Evolutionary conservation across 2,888 invertebrate species (phyloP), one percentile per base, ranked within the genome.

Genomic region (Eupithecia abbreviata): DNA sequence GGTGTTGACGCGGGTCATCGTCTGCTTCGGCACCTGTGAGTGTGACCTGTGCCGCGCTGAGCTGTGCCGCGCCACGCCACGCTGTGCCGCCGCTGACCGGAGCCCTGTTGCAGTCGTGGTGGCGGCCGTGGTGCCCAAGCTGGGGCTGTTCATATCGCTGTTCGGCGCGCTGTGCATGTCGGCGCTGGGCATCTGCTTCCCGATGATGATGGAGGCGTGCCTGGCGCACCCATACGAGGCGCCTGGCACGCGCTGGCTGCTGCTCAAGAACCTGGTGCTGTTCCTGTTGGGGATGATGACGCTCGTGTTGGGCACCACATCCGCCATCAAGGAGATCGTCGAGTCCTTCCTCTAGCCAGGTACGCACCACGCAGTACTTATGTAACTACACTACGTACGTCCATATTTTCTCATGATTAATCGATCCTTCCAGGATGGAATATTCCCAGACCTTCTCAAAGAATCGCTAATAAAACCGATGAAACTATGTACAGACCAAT

Each of bases 81-180:
- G 10, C 10, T 47, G 47, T 4, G 47, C 47, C 7, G 9, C 7
- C 12, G 47, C 47, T 49, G 47, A 49, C 9, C 12, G 41, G 30
- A 30, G 30, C 30, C 6, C 49, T 69, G 77, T 93, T 95, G 6
- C 95, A 98, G 98, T 98, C 91, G 88, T 97, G 47, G 88, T 98
- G 84, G 97, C 97, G 85, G 91, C 96, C 71, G 96, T 97, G 10
- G 97, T 99, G 82, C 98, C 98, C 3, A 96, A 97, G 82, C 93
- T 98, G 86, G 97, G 97, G 42, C 93, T 98, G 68, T 97, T 98
- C 85, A 96, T 97, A 83, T 97, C 97, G 0, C 92, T 97, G 66
- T 97, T 97, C 85, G 99, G 99, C 13, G 98, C 98, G 3, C 95
- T 99, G 12, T 98, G 98, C 80, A 95, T 98, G 71, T 98, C 98